These are phyloP conservation scores for Meiosimyza decipiens DNA, from an alignment of 2,888 invertebrate genomes.

Conservation along the genomic window DNA sequence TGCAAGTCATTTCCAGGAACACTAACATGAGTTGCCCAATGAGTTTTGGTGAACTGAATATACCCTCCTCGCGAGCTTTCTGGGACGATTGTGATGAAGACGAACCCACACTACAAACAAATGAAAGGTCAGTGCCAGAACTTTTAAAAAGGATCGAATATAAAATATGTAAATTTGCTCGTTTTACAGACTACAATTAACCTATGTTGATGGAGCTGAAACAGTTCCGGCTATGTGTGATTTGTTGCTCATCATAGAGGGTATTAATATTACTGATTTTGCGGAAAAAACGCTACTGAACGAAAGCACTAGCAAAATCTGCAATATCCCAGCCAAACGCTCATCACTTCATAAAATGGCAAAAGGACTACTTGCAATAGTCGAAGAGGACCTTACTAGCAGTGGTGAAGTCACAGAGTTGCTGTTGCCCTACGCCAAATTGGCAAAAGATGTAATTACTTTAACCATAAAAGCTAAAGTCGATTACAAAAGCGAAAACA, in stretches of 20 bases:
- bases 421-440: slow-evolving; percentile 53
- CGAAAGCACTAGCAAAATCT: slow-evolving; percentile 49
- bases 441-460: slow-evolving; percentile 57
- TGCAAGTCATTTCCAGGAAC: background rate
- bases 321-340: slow-evolving; percentile 51
- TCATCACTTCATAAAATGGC: slow-evolving; percentile 51
- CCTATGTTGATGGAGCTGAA: slow-evolving; percentile 41
- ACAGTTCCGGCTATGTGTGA: slow-evolving; percentile 47
- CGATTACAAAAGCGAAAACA: slow-evolving; percentile 62
- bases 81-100: slow-evolving; percentile 66
- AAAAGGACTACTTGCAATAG: slow-evolving; percentile 49
- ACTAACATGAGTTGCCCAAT: slow-evolving; percentile 57
- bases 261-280: slow-evolving; percentile 56
- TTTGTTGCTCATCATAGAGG: slow-evolving; percentile 59
- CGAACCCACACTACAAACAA: slow-evolving; percentile 48
- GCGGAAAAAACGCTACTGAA: slow-evolving; percentile 50
- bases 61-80: slow-evolving; percentile 65
- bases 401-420: slow-evolving; percentile 59
- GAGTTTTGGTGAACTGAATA: slow-evolving; percentile 64
- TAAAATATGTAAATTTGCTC: too few relatives aligned
- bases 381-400: slow-evolving; percentile 59
- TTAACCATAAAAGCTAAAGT: slow-evolving; percentile 60
- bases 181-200: slow-evolving; percentile 48
- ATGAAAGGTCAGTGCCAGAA: slow-evolving; percentile 48
- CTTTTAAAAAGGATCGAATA: too few relatives aligned